Evolutionary conservation across 2,113 vertebrate species (phyloP).

Genomic region (Dinomys branickii): DNA sequence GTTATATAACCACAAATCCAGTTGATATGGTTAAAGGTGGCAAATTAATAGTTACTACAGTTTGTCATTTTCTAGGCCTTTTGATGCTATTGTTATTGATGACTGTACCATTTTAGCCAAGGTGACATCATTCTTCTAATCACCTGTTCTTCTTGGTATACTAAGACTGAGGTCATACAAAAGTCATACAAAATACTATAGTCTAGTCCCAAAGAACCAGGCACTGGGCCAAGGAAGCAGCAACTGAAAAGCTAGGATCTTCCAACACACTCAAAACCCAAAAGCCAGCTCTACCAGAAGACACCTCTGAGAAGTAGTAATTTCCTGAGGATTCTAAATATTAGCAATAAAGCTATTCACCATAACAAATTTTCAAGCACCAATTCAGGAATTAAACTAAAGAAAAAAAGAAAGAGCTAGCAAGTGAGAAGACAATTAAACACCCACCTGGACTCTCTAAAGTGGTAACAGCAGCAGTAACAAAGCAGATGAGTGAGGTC

Average conservation of each 20-base stretch:
- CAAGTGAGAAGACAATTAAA: not conserved
- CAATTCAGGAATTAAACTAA: not conserved
- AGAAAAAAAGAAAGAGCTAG: not conserved
- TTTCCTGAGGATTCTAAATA: not conserved
- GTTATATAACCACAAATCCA: not conserved
- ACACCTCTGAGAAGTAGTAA: not conserved
- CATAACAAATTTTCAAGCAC: not conserved
- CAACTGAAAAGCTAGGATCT: not conserved
- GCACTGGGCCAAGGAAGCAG: not conserved
- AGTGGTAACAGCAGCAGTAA: not conserved
- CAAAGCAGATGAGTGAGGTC: not conserved
- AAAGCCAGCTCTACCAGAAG: not conserved
- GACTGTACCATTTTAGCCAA: not conserved
- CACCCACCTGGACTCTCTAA: not conserved
- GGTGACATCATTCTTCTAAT: not conserved
- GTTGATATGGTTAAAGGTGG: not conserved
- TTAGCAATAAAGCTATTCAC: not conserved
- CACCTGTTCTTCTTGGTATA: not conserved
- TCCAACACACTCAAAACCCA: not conserved
- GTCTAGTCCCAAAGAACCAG: not conserved
- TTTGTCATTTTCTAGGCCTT: not conserved
- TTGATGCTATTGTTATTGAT: not conserved
- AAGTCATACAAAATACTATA: not conserved
- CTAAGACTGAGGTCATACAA: not conserved
- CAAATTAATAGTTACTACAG: not conserved